Base-by-base conservation (phyloP, 2,888 invertebrate genomes). In the Metopia argyrocephala region DNA sequence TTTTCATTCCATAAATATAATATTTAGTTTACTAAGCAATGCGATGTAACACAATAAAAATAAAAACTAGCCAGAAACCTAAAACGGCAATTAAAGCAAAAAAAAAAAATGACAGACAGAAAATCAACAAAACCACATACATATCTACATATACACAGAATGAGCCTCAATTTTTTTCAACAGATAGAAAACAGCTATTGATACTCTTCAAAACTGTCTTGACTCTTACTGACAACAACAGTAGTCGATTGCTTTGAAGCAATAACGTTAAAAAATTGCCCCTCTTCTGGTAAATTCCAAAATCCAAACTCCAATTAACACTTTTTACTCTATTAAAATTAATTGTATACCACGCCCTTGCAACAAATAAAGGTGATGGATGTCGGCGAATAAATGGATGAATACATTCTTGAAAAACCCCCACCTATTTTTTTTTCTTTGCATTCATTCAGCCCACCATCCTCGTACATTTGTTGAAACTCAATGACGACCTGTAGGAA, bases 261-360 rank as follows among this genome's bases (percentile, higher is more conserved):
- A 38, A 31, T 31, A 12, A 12, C n/a, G n/a, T n/a, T 12, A 38
- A 38, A 45, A 59, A 66, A 9, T 20, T 38, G 31, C 6, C 3
- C 48, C 46, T 45, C 57, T 62, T 21, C 61, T 25, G 48, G 23
- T 3, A 23, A 76, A 54, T 66, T 78, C 66, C 65, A 76, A 76
- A 59, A 27, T 61, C 9, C 70, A 64, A 68, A 68, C 61, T 76
- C 61, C 71, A 79, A 65, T 46, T 61, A 50, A 70, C n/a, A 68
- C 21, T 50, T 59, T 50, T n/a, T n/a, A n/a, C n/a, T n/a, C n/a
- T 7, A 18, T 48, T 46, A 54, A 2, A 27, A 74, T 6, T 59
- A 64, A 46, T 31, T 65, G 48, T 61, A 65, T 76, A 82, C 84
- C 84, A 84, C 84, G 84, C 84, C 84, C 83, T 82, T 84, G 76